phyloP scores from a whole-genome alignment of 2,888 invertebrate genomes.

The Mimachlamys varia region DNA sequence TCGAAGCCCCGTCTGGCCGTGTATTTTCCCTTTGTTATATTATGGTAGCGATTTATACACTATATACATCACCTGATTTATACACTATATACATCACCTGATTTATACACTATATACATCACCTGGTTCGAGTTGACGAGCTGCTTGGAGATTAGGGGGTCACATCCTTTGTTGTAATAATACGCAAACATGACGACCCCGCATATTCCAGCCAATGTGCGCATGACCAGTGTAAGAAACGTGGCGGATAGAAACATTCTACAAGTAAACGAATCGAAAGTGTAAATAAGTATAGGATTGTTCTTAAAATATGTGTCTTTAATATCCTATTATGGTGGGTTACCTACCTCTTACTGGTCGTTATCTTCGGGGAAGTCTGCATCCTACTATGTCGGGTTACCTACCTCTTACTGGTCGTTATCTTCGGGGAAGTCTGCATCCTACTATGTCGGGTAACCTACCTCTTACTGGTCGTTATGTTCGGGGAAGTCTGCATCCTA shows the following conservation, averaged over 20 bases:
- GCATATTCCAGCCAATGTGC: neutral
- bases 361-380: too few species aligned
- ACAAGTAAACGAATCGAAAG: neutral
- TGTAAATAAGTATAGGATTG: too few species aligned
- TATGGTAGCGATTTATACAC: too few species aligned
- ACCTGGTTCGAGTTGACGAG: neutral
- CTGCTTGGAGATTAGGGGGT: neutral
- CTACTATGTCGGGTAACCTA: neutral
- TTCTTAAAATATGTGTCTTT: neutral
- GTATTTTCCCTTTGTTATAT: too few species aligned
- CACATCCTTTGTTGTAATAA: conserved; percentile 11
- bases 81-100: neutral
- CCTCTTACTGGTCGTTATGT: neutral
- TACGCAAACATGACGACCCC: neutral
- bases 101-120: too few species aligned
- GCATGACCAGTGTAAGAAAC: neutral
- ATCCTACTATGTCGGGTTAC: neutral
- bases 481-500: too few species aligned
- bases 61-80: neutral
- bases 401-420: neutral
- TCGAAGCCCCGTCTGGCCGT: too few species aligned
- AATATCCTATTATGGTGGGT: too few species aligned
- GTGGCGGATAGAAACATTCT: neutral
- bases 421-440: too few species aligned
- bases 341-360: neutral